Conservation (phyloP, 2,113 vertebrate species). For the Noctilio leporinus region DNA sequence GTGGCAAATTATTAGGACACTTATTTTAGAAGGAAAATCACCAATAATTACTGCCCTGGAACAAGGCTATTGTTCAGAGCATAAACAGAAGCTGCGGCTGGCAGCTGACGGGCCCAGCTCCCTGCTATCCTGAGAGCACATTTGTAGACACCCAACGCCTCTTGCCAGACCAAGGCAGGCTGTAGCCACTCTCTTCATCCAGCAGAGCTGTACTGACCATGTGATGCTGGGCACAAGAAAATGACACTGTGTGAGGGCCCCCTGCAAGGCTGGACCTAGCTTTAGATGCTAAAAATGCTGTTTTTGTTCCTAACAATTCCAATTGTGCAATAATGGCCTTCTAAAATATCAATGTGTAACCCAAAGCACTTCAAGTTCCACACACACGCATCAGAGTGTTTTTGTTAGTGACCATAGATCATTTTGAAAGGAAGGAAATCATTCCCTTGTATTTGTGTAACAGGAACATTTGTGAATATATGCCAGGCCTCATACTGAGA, state of each 20-base stretch:
- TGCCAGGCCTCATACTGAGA: slow-evolving; percentile 11
- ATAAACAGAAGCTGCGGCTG: slow-evolving; percentile 39
- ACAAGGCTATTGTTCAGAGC: not conserved
- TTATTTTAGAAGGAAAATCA: slow-evolving; percentile 62
- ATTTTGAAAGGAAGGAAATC: not conserved
- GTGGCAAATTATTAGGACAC: slow-evolving; percentile 62
- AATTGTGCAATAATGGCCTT: not conserved
- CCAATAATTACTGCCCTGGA: slow-evolving; percentile 34
- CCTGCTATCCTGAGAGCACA: slow-evolving; percentile 40
- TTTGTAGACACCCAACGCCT: not conserved
- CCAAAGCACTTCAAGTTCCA: not conserved
- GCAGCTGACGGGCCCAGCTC: not conserved
- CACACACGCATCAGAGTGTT: not conserved
- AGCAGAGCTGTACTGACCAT: not conserved
- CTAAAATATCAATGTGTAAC: not conserved
- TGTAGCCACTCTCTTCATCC: not conserved
- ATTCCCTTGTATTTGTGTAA: not conserved
- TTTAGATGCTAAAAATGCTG: not conserved
- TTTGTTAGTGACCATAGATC: not conserved
- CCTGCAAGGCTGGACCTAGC: not conserved
- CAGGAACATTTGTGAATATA: not conserved
- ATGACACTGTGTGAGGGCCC: not conserved
- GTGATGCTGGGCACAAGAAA: not conserved
- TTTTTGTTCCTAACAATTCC: not conserved
- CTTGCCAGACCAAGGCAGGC: not conserved